phyloP scores from a whole-genome alignment of 2,113 vertebrate species.

The Anhinga rufa region DNA sequence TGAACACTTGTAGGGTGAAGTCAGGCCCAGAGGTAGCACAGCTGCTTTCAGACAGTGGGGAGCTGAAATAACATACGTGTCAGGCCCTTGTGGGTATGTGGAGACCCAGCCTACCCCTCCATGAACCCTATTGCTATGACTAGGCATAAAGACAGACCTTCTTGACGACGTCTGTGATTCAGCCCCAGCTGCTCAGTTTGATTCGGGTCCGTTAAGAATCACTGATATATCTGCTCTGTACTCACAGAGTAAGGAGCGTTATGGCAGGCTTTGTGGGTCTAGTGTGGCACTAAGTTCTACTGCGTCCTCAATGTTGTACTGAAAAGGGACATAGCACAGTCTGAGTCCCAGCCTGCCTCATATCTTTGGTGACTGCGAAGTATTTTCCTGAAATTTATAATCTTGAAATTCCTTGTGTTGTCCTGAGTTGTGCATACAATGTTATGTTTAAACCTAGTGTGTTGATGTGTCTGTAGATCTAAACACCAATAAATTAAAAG shows the following conservation, averaged over 20 bases:
- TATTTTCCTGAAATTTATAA: not conserved
- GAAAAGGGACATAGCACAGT: not conserved
- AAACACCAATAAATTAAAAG: not conserved
- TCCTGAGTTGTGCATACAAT: not conserved
- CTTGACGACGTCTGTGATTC: not conserved
- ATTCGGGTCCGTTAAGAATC: accelerated
- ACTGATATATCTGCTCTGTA: not conserved
- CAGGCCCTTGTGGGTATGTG: not conserved
- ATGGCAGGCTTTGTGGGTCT: not conserved
- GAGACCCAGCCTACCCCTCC: not conserved
- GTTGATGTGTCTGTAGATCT: not conserved
- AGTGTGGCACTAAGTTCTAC: not conserved
- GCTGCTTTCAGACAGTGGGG: not conserved
- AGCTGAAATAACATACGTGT: not conserved
- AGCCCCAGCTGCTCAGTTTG: not conserved
- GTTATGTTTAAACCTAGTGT: not conserved
- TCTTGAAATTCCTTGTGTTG: not conserved
- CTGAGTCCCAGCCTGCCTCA: not conserved
- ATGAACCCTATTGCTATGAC: not conserved
- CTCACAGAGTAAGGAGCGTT: not conserved
- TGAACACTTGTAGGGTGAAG: not conserved
- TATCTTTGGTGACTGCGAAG: not conserved
- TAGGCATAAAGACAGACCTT: not conserved
- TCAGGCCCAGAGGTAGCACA: not conserved
- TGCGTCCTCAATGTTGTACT: not conserved